Evolutionary conservation across 2,113 vertebrate genomes (phyloP).

Genomic region (Eidolon helvum): DNA sequence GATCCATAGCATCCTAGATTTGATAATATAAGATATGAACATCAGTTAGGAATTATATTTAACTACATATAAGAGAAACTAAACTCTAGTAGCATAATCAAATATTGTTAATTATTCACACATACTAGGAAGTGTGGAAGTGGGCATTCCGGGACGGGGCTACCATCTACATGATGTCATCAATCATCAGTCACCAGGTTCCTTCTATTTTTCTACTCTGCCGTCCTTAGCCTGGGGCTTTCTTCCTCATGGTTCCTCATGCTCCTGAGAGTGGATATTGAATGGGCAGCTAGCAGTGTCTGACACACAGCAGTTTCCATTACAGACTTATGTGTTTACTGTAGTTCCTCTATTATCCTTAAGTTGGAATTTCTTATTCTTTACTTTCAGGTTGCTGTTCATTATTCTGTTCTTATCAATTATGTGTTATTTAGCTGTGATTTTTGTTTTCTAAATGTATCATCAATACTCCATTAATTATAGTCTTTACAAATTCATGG

Average conservation of each 20-base stretch:
- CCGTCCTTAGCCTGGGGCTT: background rate
- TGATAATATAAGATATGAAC: background rate
- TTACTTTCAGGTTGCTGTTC: background rate
- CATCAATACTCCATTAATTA: background rate
- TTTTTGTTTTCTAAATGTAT: background rate
- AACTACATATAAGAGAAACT: background rate
- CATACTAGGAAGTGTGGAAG: background rate
- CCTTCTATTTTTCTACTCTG: background rate
- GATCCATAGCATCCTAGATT: background rate
- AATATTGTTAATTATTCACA: background rate
- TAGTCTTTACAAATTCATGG: background rate
- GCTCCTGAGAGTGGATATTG: background rate
- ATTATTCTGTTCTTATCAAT: background rate
- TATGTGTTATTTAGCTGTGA: background rate
- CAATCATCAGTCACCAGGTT: background rate
- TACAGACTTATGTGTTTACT: background rate
- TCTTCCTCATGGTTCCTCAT: background rate
- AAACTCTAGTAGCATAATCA: background rate
- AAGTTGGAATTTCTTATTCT: background rate
- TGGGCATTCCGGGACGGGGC: background rate
- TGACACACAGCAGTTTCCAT: background rate
- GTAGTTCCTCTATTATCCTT: background rate
- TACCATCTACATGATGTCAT: background rate
- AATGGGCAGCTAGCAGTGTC: background rate
- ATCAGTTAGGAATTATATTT: background rate